These are phyloP conservation scores for Rotaria macrura DNA, from an alignment of 2,888 invertebrate genomes.

Conservation along the genomic window DNA sequence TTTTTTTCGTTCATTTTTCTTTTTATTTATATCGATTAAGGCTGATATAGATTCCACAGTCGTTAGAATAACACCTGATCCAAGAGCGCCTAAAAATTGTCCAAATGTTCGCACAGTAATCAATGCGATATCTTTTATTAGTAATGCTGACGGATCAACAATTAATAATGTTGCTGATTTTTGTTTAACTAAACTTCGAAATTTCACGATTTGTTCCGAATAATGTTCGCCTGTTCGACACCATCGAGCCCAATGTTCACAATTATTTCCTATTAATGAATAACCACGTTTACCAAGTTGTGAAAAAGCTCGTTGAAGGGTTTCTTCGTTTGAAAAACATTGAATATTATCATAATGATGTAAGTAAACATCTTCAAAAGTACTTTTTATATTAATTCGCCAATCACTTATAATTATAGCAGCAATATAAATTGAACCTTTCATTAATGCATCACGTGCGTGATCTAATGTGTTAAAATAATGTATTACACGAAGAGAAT, in stretches of 20 bases:
- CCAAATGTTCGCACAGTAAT: neutral
- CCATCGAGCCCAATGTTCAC: slow-evolving; percentile 48
- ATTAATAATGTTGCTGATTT: slow-evolving; percentile 12
- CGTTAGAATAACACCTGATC: neutral
- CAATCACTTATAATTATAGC: neutral
- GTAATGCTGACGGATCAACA: neutral
- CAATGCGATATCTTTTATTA: neutral
- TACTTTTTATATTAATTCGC: neutral
- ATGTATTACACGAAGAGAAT: neutral
- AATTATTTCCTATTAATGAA: slow-evolving; percentile 45
- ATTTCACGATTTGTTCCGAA: neutral
- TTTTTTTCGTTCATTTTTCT: neutral
- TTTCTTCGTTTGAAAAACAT: slow-evolving; percentile 35
- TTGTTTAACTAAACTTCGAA: neutral
- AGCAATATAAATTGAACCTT: neutral
- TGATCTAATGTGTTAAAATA: slow-evolving; percentile 19
- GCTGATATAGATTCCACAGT: neutral
- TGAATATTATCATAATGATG: slow-evolving; percentile 15
- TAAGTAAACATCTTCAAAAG: neutral
- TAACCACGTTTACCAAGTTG: slow-evolving; percentile 44
- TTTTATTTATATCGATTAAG: neutral
- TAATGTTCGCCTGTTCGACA: slow-evolving; percentile 42
- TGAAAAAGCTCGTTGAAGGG: slow-evolving; percentile 40
- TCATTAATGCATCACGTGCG: neutral
- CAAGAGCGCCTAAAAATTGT: neutral